Base-by-base conservation (phyloP, 2,113 vertebrate species). In the Aspiorhynchus laticeps region DNA sequence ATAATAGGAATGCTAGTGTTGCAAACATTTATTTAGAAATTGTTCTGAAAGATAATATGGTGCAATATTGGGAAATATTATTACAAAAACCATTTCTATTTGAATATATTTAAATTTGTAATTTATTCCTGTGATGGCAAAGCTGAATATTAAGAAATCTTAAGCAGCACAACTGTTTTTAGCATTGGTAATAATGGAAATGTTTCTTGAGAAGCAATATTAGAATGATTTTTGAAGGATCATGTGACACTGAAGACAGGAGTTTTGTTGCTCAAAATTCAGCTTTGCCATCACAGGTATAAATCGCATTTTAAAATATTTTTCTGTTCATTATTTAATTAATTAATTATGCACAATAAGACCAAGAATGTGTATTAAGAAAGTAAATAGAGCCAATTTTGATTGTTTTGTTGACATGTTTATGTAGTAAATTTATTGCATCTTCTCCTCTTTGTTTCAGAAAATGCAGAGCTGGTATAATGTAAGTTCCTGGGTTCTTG, bases 391-490 rank as follows among this genome's bases (percentile, higher is more conserved):
- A 4, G 61, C 26, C 9, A 5, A 31, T 19, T 48, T 17, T 59
- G 17, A 12, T 71, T 82, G 48, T 53, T 84, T 9, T 63, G 56
- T 46, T 19, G 9, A 43, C 43, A 43, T 43, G 43, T 43, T 43
- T 10, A 43, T 43, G 43, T 43, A 43, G 10, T 43, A 36, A 5
- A 53, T 51, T 56, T 3, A 38, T 9, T 48, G 24, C 4, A 21
- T 89, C 21, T 83, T 89, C 19, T 84, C 92, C 91, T 85, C 85
- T 90, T 93, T 91, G 63, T 96, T 94, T 46, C 96, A 98, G 97
- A 97, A 97, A 94, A 97, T 97, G 95, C 97, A 98, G 93, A 98
- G 97, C 95, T 98, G 97, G 96, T 98, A 97, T 93, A 97, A 96
- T 85, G 97, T 97, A 91, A 98, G 97, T 98, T 48, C 79, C n/a